Base-by-base conservation (phyloP, 2,888 invertebrate genomes). In the Osmoderma eremita region DNA sequence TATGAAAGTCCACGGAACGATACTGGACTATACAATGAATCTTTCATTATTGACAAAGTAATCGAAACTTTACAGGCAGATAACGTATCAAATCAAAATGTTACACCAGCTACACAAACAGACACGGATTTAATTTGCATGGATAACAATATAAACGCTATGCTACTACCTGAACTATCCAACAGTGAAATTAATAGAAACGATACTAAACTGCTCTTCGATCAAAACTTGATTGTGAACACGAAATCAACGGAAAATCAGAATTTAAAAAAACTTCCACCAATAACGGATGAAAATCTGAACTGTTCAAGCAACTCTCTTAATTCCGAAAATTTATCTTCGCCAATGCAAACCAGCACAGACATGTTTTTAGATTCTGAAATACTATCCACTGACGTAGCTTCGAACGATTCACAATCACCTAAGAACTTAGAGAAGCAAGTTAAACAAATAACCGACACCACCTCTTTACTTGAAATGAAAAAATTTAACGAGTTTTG, bases 301-400 rank as follows among this genome's bases (percentile, higher is more conserved):
- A 82, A 82, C 69, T 82, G 81, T 67, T 82, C 82, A 10, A 80
- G 80, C 17, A 83, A 82, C 73, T 83, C 84, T 5, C 73, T 83
- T 53, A 82, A 81, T 71, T 83, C 83, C 0, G 83, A 83, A 65
- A 82, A 83, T 73, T 75, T 83, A 53, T 83, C 82, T 15, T 84
- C 84, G 15, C 83, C 84, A 3, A 84, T 84, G 83, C 84, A 83
- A 74, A 83, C 83, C 2, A 84, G 83, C 72, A 83, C 83, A 2
- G 84, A 84, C 71, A 78, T 83, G 67, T 82, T 83, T 70, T 70
- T 82, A 53, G 83, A 83, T 71, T 83, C 83, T 0, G 83, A 82
- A 73, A 75, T 82, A 56, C 73, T 82, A 38, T 82, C 82, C 36
- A 80, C 81, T 0, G 82, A 83, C 69, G 70, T 79, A 12, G 79